Conservation (phyloP, 2,797 vertebrate genomes). For the Dryobates pubescens region DNA sequence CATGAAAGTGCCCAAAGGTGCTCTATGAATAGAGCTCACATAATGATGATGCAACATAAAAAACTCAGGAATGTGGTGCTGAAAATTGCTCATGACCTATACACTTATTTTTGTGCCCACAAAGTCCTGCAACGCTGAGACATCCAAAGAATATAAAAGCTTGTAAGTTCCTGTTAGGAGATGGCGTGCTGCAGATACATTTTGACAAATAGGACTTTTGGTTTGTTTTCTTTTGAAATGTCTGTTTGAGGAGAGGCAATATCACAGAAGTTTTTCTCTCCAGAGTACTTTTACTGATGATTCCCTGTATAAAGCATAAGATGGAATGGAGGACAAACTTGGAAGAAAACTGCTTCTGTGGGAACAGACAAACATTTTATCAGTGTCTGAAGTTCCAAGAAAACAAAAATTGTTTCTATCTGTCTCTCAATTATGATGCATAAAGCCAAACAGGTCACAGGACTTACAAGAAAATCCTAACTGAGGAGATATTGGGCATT, state of each 20-base stretch:
- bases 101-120: not conserved
- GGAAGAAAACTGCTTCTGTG: not conserved
- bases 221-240: not conserved
- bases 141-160: not conserved
- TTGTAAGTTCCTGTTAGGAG: not conserved
- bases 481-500: not conserved
- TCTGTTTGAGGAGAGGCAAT: not conserved
- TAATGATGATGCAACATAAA: not conserved
- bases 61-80: fast-evolving
- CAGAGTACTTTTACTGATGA: not conserved
- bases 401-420: not conserved
- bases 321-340: not conserved
- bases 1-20: not conserved
- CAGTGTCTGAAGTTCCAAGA: not conserved
- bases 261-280: not conserved
- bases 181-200: not conserved
- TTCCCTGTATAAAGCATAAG: not conserved
- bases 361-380: not conserved
- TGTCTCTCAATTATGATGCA: not conserved
- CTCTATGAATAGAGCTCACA: not conserved
- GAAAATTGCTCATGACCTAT: not conserved
- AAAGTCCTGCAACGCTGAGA: not conserved
- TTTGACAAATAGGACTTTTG: not conserved
- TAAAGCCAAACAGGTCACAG: not conserved
- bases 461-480: not conserved